Conservation (phyloP, 2,113 vertebrate genomes). For the Rhinolophus sinicus region DNA sequence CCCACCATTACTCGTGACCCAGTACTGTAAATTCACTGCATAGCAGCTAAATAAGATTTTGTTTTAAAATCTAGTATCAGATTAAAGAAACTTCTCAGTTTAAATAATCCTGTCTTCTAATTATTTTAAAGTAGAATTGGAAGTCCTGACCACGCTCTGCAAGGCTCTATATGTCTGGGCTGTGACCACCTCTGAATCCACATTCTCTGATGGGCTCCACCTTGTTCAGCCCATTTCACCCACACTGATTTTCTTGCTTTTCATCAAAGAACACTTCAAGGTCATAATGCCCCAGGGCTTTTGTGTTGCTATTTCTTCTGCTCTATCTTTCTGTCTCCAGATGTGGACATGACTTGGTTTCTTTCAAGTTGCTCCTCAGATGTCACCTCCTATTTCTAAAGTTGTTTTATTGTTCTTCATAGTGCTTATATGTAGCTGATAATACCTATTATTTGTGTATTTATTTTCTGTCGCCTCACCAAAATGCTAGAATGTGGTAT, state of each 20-base stretch:
- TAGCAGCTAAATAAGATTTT: background rate
- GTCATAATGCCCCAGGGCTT: background rate
- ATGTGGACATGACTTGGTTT: background rate
- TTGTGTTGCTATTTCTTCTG: background rate
- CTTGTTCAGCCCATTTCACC: background rate
- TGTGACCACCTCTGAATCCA: background rate
- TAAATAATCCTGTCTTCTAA: background rate
- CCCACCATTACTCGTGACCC: background rate
- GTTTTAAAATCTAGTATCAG: background rate
- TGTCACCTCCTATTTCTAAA: background rate
- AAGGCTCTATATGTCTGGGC: background rate
- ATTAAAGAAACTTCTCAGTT: background rate
- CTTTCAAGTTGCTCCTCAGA: background rate
- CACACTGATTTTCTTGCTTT: background rate
- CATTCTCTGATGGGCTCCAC: background rate
- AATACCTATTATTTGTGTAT: background rate
- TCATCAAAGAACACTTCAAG: background rate
- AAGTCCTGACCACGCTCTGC: background rate
- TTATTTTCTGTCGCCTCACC: background rate
- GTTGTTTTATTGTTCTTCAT: background rate
- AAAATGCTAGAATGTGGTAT: background rate
- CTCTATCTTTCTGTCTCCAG: background rate
- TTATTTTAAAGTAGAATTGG: background rate
- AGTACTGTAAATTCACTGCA: background rate
- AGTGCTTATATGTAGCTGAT: background rate